Conservation (phyloP, 2,113 vertebrate genomes). For the Dryoscopus gambensis region DNA sequence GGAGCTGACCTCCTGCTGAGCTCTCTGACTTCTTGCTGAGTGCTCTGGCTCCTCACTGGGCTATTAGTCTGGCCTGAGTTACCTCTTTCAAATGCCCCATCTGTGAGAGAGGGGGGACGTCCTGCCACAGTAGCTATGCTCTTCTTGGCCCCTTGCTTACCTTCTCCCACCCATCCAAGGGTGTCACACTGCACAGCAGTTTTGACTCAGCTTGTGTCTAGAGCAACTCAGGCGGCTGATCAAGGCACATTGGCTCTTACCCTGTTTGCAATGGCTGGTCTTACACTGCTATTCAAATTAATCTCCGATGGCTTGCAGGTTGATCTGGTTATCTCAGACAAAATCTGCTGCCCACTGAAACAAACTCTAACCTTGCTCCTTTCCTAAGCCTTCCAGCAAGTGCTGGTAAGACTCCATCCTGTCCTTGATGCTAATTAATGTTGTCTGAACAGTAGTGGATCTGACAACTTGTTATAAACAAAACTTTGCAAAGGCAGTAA, state of each 20-base stretch:
- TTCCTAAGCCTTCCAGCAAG: not conserved
- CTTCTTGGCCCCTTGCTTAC: not conserved
- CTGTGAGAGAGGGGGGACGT: too few relatives aligned
- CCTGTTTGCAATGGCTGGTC: not conserved
- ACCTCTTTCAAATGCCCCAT: too few relatives aligned
- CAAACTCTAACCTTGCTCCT: not conserved
- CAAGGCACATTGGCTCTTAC: not conserved
- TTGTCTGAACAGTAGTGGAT: not conserved
- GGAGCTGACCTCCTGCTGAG: too few relatives aligned
- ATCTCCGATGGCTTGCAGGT: not conserved
- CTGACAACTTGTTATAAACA: not conserved
- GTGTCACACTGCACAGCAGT: accelerated
- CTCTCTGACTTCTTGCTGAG: too few relatives aligned
- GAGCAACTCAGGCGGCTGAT: not conserved
- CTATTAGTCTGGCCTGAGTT: too few relatives aligned
- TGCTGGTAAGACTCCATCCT: not conserved
- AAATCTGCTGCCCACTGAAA: not conserved
- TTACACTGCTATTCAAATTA: not conserved
- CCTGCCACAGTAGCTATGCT: not conserved
- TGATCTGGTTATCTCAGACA: not conserved
- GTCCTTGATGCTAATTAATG: not conserved
- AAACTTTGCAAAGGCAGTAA: not conserved
- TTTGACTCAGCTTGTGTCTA: not conserved
- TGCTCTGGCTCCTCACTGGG: too few relatives aligned
- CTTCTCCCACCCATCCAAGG: not conserved